Evolutionary conservation across 2,888 invertebrate species (phyloP), one percentile per base, ranked within the genome.

Genomic region (Cephus rjabovi): DNA sequence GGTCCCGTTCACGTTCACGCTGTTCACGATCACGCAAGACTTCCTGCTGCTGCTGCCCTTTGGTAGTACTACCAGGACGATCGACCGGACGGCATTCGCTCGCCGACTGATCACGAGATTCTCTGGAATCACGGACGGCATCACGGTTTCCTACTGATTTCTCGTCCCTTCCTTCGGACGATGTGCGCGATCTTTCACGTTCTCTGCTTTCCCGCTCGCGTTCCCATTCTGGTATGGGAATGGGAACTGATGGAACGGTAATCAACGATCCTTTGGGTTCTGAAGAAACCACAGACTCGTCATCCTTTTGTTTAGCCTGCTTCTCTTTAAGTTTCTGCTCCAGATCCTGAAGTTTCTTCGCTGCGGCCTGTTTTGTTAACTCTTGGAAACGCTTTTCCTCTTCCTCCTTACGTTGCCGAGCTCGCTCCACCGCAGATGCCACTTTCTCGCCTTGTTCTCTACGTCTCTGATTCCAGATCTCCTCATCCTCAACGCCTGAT

Each of bases 371-470:
- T 90, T 92, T 94, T 85, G 94, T 95, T 23, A 93, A 93, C 87
- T 95, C 95, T 85, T 93, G 93, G 86, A 94, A 95, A 71, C 96
- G 94, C 81, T 97, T 95, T 88, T 98, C 97, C 88, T 97, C 98
- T 88, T 98, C 97, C 88, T 97, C 97, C 86, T 97, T 96, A 37
- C 97, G 94, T 88, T 96, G 96, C 77, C 96, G 95, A 0, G 97
- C 97, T 37, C 97, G 94, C 84, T 97, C 97, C 30, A 97, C 96
- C 1, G 96, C 96, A 78, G 95, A 94, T 12, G 95, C 95, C 75
- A 97, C 95, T 87, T 95, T 95, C 86, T 95, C 94, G 89, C 93
- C 93, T 85, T 95, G 95, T 81, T 95, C 94, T 79, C 94, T 93
- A 76, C 96, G 93, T 79, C 95, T 93, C 87, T 95, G 95, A n/a